These are phyloP conservation scores for Nasonia oneida DNA, from an alignment of 2,888 invertebrate species.

Conservation along the genomic window DNA sequence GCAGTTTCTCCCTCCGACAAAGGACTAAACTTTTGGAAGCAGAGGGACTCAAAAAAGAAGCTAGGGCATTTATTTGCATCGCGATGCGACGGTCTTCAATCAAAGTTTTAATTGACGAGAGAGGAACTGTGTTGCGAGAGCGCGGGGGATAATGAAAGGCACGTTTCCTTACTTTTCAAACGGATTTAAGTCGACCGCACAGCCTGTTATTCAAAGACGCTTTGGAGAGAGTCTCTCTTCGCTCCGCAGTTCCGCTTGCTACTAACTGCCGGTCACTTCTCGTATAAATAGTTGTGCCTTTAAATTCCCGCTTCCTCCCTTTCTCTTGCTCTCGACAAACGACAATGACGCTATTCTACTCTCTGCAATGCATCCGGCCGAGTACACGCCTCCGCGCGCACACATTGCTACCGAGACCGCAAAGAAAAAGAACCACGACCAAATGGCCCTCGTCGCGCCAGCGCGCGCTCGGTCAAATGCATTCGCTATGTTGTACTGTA, in stretches of 20 bases:
- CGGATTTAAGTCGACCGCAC: conserved; percentile 19
- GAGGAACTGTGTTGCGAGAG: neutral
- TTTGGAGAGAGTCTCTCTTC: conserved; percentile 14
- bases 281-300: conserved; percentile 57
- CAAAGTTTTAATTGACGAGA: conserved; percentile 54
- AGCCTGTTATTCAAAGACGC: conserved; percentile 59
- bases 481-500: neutral
- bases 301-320: conserved; percentile 42
- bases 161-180: conserved; percentile 51
- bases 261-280: conserved; percentile 55
- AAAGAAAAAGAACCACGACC: conserved; percentile 35
- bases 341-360: conserved; percentile 40
- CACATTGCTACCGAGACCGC: neutral
- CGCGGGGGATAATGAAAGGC: conserved; percentile 56
- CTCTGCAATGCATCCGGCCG: conserved; percentile 23
- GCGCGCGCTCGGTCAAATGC: neutral
- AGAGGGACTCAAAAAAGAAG: neutral
- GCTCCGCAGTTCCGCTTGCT: conserved; percentile 20
- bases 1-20: neutral
- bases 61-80: conserved; percentile 27
- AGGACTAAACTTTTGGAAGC: neutral
- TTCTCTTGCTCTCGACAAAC: conserved; percentile 22
- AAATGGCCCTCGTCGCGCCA: neutral
- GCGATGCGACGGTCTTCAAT: conserved; percentile 37
- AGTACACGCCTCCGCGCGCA: neutral